Conservation (phyloP, 1,140 invertebrate species). For the Calephelis nemesis region DNA sequence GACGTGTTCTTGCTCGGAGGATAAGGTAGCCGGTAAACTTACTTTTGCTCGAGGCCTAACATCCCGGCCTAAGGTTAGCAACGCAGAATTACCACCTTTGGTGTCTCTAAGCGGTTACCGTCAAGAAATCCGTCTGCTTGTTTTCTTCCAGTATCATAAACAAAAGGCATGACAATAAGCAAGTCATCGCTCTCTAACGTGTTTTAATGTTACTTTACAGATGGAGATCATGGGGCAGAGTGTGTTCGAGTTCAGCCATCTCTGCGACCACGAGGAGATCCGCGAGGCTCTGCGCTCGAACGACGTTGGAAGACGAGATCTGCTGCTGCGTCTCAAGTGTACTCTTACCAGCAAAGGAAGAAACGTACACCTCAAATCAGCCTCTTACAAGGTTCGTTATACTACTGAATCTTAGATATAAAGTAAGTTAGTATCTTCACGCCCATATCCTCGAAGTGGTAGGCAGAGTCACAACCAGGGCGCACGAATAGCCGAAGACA, state of each 20-base stretch:
- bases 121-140: no score
- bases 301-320: conserved; percentile 55
- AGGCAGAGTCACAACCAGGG: no score
- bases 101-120: no score
- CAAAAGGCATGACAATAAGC: not conserved
- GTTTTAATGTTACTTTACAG: conserved; percentile 76
- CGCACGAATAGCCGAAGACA: no score
- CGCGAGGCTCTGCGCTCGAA: conserved; percentile 87
- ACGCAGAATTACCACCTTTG: no score
- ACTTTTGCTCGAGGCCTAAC: no score
- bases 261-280: conserved; percentile 96
- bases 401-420: not conserved
- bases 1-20: no score
- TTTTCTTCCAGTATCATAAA: no score
- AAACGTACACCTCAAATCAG: conserved; percentile 95
- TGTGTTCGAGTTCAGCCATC: conserved; percentile 95
- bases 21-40: no score
- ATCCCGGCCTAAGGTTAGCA: no score
- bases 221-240: conserved; percentile 96
- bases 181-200: not conserved
- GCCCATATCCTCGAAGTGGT: no score
- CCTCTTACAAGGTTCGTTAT: conserved; percentile 91
- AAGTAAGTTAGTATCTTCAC: no score
- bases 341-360: conserved; percentile 94
- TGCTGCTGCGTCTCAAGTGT: conserved; percentile 94